A percentile compares a stretch with the other conserved stretches of the same genome.
Evolutionary conservation across 2,113 vertebrate species (phyloP).

Genomic region (Trogon surrucura): DNA sequence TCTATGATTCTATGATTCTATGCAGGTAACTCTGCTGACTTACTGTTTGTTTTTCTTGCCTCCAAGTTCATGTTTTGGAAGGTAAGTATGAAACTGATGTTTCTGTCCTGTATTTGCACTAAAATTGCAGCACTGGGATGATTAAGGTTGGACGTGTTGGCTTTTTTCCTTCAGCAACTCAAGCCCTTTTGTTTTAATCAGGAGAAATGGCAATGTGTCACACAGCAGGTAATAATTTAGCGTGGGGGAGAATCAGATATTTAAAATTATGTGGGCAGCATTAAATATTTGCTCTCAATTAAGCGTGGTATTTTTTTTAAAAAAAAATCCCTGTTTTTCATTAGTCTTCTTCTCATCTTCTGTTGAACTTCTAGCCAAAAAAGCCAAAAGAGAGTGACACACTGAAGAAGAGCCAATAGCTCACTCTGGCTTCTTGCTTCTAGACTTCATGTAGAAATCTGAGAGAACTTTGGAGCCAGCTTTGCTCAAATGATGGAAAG

Average conservation of each 20-base stretch:
- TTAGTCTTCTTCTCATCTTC: conserved; percentile 29
- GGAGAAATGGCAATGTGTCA: not conserved
- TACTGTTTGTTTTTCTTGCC: not conserved
- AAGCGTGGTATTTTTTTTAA: not conserved
- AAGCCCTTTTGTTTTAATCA: conserved; percentile 9
- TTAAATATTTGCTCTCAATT: conserved; percentile 34
- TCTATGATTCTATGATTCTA: too few relatives aligned
- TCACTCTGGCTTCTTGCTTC: conserved; percentile 1
- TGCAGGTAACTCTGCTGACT: not conserved
- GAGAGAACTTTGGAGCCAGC: conserved; percentile 68
- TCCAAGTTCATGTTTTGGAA: not conserved
- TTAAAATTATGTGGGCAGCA: not conserved
- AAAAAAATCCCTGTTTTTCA: not conserved
- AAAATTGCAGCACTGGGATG: not conserved
- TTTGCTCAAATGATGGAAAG: conserved; percentile 75
- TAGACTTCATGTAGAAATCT: conserved; percentile 62
- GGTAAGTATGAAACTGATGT: not conserved
- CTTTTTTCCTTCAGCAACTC: not conserved
- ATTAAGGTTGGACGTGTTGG: not conserved
- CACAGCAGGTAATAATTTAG: conserved; percentile 35
- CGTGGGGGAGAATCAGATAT: not conserved
- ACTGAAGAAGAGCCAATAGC: conserved; percentile 8
- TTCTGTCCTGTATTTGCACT: not conserved
- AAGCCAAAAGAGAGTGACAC: not conserved
- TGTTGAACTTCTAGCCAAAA: not conserved